phyloP scores from a whole-genome alignment of 92 coral and sea anemone genomes.

The Actinostola sp. region DNA sequence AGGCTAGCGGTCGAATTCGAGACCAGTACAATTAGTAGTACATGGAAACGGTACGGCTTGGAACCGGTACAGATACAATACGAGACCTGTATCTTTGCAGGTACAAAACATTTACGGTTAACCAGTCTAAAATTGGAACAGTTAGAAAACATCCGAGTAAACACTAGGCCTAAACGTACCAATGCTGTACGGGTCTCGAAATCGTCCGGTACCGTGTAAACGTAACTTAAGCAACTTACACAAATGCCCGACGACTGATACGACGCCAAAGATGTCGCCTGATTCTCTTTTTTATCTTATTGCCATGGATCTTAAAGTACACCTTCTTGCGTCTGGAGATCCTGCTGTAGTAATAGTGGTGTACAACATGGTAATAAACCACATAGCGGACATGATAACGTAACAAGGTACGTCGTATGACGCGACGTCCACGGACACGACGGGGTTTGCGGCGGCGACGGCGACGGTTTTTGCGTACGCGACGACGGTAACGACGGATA shows the following conservation, averaged over 20 bases:
- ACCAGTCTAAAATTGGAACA: no score
- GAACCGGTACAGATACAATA: no score
- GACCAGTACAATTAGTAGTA: no score
- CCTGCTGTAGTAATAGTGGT: neutral
- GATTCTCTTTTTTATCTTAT: neutral
- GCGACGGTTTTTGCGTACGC: conserved; percentile 3
- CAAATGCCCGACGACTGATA: neutral
- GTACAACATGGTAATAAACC: conserved; percentile 8
- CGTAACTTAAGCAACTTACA: neutral
- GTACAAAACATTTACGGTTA: no score
- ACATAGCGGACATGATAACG: neutral
- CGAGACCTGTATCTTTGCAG: no score
- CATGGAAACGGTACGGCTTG: no score
- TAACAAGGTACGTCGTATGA: neutral
- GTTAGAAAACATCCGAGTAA: neutral
- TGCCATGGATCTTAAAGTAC: conserved; percentile 2
- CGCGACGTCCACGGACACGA: conserved; percentile 20
- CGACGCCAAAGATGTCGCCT: conserved; percentile 5
- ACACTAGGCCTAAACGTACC: neutral
- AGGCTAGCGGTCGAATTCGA: no score
- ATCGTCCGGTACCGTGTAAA: neutral
- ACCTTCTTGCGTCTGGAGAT: neutral
- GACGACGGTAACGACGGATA: conserved; percentile 7
- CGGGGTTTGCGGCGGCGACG: neutral
- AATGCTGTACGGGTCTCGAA: no score